Conservation (phyloP, 2,888 invertebrate species). For the Tachina grossa region DNA sequence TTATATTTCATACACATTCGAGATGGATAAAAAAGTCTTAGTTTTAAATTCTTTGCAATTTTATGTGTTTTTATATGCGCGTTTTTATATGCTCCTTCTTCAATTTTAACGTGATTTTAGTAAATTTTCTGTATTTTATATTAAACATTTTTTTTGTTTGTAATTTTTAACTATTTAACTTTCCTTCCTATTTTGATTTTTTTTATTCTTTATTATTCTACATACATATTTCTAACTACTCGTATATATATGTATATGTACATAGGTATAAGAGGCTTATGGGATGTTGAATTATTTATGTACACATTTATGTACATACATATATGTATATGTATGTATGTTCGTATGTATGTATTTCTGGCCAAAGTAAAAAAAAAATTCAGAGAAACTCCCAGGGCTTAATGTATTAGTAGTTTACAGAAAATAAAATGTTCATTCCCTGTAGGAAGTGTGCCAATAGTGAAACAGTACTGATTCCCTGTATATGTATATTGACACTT, state of each 20-base stretch:
- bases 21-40: too few species aligned
- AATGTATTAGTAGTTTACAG: constrained; percentile 27
- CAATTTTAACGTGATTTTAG: neutral
- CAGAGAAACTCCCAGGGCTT: constrained; percentile 66
- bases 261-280: constrained; percentile 36
- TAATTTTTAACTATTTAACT: constrained; percentile 39
- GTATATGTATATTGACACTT: too few species aligned
- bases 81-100: neutral
- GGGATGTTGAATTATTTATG: constrained; percentile 49
- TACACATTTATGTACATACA: too few species aligned
- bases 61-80: neutral
- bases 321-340: too few species aligned
- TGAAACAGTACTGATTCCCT: too few species aligned
- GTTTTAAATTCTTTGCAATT: constrained; percentile 37
- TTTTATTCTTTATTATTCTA: neutral
- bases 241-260: too few species aligned
- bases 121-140: constrained; percentile 43
- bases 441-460: too few species aligned
- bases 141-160: neutral
- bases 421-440: neutral
- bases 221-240: constrained; percentile 22
- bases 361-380: constrained; percentile 39
- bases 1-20: constrained; percentile 30
- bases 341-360: constrained; percentile 9
- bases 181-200: constrained; percentile 29